Evolutionary conservation across 2,113 vertebrate genomes (phyloP).

Genomic region (Hippocampus zosterae): DNA sequence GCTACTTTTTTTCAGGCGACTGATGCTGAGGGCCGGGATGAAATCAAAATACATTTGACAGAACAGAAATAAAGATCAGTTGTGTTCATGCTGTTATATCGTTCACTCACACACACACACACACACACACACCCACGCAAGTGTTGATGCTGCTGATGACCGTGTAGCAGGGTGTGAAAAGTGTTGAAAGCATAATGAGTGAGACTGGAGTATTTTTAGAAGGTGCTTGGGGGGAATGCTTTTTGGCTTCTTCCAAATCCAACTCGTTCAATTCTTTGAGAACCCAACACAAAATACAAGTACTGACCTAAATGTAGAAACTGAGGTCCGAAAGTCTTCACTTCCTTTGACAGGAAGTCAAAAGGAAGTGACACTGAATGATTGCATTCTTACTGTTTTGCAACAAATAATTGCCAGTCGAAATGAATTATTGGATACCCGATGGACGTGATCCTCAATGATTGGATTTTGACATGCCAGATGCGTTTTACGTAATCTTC

Average conservation of each 20-base stretch:
- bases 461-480: constrained; percentile 42
- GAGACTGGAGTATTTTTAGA: constrained; percentile 7
- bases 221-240: not conserved
- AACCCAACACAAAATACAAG: not conserved
- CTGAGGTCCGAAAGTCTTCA: not conserved
- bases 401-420: not conserved
- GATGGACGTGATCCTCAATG: constrained; percentile 13
- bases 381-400: not conserved
- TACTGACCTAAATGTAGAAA: not conserved
- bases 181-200: constrained; percentile 44
- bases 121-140: not conserved
- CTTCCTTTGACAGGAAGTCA: not conserved
- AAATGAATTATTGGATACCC: not conserved
- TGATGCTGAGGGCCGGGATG: too few relatives aligned
- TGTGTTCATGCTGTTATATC: not conserved
- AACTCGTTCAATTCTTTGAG: not conserved
- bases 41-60: constrained; percentile 14
- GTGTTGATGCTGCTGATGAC: constrained; percentile 30
- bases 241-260: not conserved
- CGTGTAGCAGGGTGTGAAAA: constrained; percentile 37
- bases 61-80: constrained; percentile 35
- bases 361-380: not conserved
- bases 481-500: constrained; percentile 38
- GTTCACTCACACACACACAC: not conserved
- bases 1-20: constrained; percentile 10